Evolutionary conservation across 2,797 vertebrate genomes (phyloP), one percentile per base, ranked within the genome.

Genomic region (Calcarius lapponicus): DNA sequence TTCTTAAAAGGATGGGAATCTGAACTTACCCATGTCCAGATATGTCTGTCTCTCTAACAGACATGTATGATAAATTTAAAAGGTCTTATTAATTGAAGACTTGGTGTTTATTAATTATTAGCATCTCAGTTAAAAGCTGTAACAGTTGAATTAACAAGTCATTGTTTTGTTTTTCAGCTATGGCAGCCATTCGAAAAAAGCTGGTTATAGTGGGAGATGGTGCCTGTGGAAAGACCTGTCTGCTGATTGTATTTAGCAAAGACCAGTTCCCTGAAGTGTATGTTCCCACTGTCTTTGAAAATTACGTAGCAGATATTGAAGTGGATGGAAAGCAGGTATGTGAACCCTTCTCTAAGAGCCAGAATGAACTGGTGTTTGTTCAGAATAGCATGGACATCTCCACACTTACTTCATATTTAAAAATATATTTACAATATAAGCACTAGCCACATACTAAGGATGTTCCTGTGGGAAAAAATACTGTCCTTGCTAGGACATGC

Each of bases 121-220:
- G 45, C 38, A 47, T 91, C 36, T 88, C 2, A 0, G 8, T 91
- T 75, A 61, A 86, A 95, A 88, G 47, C 65, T 83, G 50, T 45
- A 40, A 9, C 1, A 0, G 43, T 75, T 72, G 73, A 75, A 90
- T 56, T 93, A 95, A 94, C 73, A 50, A 90, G 28, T 42, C 1
- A 0, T 90, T 0, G 0, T 95, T 95, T 95, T 96, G 51, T 91
- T 96, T 97, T 97, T 93, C 97, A 99, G 99, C 95, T 86, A 99
- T 99, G 99, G 99, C 99, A 97, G 99, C 99, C 97, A 99, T 99
- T 97, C 98, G 99, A 97, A 99, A 99, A 98, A 99, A 99, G 97
- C 98, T 99, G 98, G 99, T 99, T 96, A 99, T 99, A 89, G 99
- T 99, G 62, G 99, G 99, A 66, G 99, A 99, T 98, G 99, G 99